These are phyloP conservation scores for Heliconius hortense DNA, from an alignment of 2,888 invertebrate genomes.

Conservation along the genomic window DNA sequence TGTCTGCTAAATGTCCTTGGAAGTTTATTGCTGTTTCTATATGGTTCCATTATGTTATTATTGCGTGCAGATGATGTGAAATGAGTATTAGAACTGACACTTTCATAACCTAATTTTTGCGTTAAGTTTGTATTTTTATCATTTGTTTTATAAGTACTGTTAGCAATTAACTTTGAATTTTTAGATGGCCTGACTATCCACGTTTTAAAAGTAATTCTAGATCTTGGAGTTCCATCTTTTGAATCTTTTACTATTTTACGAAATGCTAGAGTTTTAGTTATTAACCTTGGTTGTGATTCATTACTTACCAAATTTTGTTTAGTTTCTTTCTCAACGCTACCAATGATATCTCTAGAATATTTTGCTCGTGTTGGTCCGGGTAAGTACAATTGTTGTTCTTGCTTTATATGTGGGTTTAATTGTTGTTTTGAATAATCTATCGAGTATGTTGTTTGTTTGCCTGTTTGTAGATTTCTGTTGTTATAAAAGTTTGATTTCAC, in stretches of 20 bases:
- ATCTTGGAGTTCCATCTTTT: slow-evolving; percentile 64
- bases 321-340: slow-evolving; percentile 54
- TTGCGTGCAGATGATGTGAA: not conserved
- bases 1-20: slow-evolving; percentile 53
- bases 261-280: slow-evolving; percentile 68
- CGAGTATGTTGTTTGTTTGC: slow-evolving; percentile 46
- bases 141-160: slow-evolving; percentile 62
- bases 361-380: slow-evolving; percentile 53
- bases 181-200: slow-evolving; percentile 75
- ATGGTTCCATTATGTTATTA: not conserved
- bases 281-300: slow-evolving; percentile 60
- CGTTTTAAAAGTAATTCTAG: slow-evolving; percentile 71
- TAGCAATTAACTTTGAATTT: slow-evolving; percentile 56
- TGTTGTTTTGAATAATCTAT: slow-evolving; percentile 56
- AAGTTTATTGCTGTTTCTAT: slow-evolving; percentile 29
- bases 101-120: slow-evolving; percentile 52
- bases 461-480: slow-evolving; percentile 50
- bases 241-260: slow-evolving; percentile 64
- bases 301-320: slow-evolving; percentile 75
- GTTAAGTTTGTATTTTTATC: slow-evolving; percentile 54
- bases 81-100: slow-evolving; percentile 25
- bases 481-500: slow-evolving; percentile 40
- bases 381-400: slow-evolving; percentile 56
- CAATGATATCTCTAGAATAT: slow-evolving; percentile 52
- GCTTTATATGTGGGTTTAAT: slow-evolving; percentile 44